These are phyloP conservation scores for Calypte anna DNA, from an alignment of 2,113 vertebrate genomes.

Conservation along the genomic window DNA sequence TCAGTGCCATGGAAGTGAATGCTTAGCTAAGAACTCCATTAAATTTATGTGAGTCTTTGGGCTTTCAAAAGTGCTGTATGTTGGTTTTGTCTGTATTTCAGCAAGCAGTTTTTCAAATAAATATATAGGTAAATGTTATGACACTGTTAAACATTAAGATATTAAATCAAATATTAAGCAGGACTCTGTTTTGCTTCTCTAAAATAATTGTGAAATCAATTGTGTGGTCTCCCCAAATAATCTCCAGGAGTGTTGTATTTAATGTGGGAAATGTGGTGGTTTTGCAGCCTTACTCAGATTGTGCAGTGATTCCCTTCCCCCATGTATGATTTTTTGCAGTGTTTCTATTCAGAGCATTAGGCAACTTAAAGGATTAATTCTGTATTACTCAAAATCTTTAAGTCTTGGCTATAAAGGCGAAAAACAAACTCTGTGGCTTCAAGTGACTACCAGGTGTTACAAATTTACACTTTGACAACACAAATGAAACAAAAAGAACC, in stretches of 20 bases:
- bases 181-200: not conserved
- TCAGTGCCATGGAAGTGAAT: not conserved
- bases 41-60: not conserved
- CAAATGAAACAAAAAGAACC: not conserved
- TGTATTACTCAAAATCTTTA: not conserved
- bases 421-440: not conserved
- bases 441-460: not conserved
- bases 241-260: not conserved
- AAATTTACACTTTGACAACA: not conserved
- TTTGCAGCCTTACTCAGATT: not conserved
- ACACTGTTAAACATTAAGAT: not conserved
- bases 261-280: not conserved
- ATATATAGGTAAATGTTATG: not conserved
- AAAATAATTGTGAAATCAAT: not conserved
- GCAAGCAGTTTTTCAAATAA: not conserved
- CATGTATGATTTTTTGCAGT: too few relatives aligned
- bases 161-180: not conserved
- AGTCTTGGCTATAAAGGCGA: not conserved
- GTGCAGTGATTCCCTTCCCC: fast-evolving
- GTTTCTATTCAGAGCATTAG: not conserved
- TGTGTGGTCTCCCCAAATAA: not conserved
- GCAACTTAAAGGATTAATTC: not conserved
- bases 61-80: not conserved
- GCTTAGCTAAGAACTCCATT: not conserved
- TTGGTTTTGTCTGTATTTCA: not conserved